Evolutionary conservation across 2,113 vertebrate genomes (phyloP), one percentile per base, ranked within the genome.

Genomic region (Etheostoma spectabile): DNA sequence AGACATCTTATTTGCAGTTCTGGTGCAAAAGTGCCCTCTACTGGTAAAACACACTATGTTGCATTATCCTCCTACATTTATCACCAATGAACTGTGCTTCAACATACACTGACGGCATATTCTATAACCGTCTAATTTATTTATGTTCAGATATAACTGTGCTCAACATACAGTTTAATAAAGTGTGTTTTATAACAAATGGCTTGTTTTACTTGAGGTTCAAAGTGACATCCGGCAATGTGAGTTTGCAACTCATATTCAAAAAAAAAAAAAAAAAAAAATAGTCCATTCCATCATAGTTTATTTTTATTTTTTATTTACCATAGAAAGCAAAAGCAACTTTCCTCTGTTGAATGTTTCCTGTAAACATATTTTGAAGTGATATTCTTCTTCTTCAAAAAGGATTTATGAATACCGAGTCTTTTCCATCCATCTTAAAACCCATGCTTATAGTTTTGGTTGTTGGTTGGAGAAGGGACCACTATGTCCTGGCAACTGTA

Each of bases 291-390:
- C n/a, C n/a, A n/a, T n/a, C n/a, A n/a, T n/a, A n/a, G n/a, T n/a
- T n/a, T 27, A 27, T 27, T 27, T 93, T 94, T 93, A 91, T 94
- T 94, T 11, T n/a, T n/a, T n/a, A n/a, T n/a, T 86, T 18, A 86
- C 71, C 90, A 91, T 35, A 81, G 66, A 92, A 93, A 91, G 89
- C 76, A 92, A 93, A 90, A 90, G 74, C 83, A 90, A 91, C 55
- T 42, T 74, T 79, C 35, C 56, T 80, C 53, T 87, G 35, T 80
- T 75, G 76, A 80, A 64, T 84, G 80, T 89, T 88, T 38, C 83
- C 70, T 78, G 92, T 93, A 94, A 94, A 95, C 93, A 90, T 86
- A 70, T 73, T 81, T 49, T 72, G n/a, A 84, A 81, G 24, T 79
- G 74, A 86, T 66, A 63, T 74, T 82, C 52, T 61, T 69, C 75